Base-by-base conservation (phyloP, 2,113 vertebrate genomes). In the Corythoichthys intestinalis region DNA sequence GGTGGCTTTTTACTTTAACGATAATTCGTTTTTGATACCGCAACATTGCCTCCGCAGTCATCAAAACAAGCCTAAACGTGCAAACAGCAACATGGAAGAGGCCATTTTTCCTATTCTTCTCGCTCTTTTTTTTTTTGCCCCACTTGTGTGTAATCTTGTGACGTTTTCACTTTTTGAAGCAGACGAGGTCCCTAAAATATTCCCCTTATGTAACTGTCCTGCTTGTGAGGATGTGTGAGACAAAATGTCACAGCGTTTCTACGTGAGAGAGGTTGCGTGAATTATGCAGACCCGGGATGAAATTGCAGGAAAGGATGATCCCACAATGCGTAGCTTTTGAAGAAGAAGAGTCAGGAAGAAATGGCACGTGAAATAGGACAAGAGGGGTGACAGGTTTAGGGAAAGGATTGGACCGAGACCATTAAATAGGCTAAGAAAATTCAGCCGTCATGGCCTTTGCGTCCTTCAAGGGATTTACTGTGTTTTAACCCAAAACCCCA, bases 181-280 rank as follows among this genome's bases (percentile, higher is more conserved):
- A 70, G 78, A 67, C 78, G 65, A 82, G 73, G 74, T 58, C 83
- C 85, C 75, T 14, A 86, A 86, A 90, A 91, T 81, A 82, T 80
- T 86, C 78, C 71, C 61, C 82, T 89, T 91, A 91, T 83, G 81
- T 91, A 91, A 90, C 84, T 84, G 85, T 85, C 78, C 85, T 70
- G 77, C 72, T 83, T 85, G 74, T 68, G 56, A 76, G 76, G 72
- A 79, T 75, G 71, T 75, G 71, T 68, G 77, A 87, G 78, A 78
- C 61, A 81, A 80, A 69, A 63, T 37, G 66, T 69, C 66, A 75
- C 72, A 69, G 73, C 70, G 63, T 38, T 9, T 50, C 34, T 65
- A 34, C 10, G 15, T 59, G 57, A 7, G 28, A 65, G 66, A 38
- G 62, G 41, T 59, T 65, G 74, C 61, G 79, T 89, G 81, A 89